These are phyloP conservation scores for Nemurella pictetii DNA, from an alignment of 2,888 invertebrate genomes.

Conservation along the genomic window DNA sequence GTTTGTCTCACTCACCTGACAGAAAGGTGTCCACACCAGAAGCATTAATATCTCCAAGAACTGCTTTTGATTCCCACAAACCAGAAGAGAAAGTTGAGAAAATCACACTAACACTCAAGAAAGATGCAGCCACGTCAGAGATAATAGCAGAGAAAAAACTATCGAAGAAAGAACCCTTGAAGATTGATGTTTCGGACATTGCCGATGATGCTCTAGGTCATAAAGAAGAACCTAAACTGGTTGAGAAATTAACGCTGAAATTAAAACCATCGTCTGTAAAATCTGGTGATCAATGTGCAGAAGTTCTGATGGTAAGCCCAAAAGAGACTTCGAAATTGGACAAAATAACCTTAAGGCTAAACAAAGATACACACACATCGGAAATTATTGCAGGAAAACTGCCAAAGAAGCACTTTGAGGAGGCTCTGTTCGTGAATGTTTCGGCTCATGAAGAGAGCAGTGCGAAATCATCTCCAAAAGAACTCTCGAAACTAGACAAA, in stretches of 20 bases:
- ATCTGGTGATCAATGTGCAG: neutral
- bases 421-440: neutral
- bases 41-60: neutral
- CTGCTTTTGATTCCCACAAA: conserved; percentile 24
- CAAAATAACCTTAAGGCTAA: conserved; percentile 39
- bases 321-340: conserved; percentile 49
- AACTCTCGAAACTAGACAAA: conserved; percentile 45
- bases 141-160: conserved; percentile 33
- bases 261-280: conserved; percentile 45
- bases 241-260: conserved; percentile 40
- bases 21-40: conserved; percentile 14
- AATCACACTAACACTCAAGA: conserved; percentile 40
- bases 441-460: neutral
- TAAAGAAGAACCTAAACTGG: conserved; percentile 32
- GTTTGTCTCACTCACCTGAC: neutral
- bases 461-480: conserved; percentile 49
- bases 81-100: conserved; percentile 35
- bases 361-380: conserved; percentile 34
- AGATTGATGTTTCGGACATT: neutral
- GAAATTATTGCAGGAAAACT: conserved; percentile 30
- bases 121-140: conserved; percentile 36
- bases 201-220: neutral
- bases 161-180: neutral
- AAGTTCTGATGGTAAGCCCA: conserved; percentile 45
- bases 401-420: neutral